Evolutionary conservation across 1,140 invertebrate species (phyloP).

Genomic region (Laupala kohalensis): DNA sequence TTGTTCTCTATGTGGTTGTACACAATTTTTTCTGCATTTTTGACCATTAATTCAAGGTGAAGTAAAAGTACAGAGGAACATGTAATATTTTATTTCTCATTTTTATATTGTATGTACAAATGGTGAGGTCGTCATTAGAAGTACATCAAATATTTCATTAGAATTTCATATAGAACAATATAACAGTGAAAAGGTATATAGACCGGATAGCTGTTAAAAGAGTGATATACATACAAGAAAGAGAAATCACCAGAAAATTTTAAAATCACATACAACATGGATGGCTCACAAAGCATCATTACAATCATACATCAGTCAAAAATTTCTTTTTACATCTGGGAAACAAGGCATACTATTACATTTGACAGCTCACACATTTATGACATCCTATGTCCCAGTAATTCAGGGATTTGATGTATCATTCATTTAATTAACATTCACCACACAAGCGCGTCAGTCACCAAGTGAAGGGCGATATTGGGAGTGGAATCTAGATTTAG

Average conservation of each 20-base stretch:
- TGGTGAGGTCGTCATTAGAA: not conserved
- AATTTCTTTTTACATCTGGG: not conserved
- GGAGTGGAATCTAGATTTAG: too few relatives aligned
- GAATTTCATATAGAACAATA: not conserved
- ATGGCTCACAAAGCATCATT: not conserved
- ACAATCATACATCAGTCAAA: not conserved
- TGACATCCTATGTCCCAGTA: too few relatives aligned
- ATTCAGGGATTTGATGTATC: too few relatives aligned
- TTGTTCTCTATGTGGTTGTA: too few relatives aligned
- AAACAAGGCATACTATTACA: too few relatives aligned
- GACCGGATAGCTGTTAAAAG: not conserved
- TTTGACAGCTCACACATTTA: too few relatives aligned
- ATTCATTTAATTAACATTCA: too few relatives aligned
- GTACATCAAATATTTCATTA: not conserved
- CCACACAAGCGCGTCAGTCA: too few relatives aligned
- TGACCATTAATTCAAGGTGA: not conserved
- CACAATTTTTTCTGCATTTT: too few relatives aligned
- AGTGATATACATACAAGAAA: not conserved
- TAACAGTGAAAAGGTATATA: not conserved
- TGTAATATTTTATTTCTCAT: not conserved
- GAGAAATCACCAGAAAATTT: not conserved
- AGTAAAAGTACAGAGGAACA: not conserved
- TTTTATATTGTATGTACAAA: not conserved
- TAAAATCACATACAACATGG: not conserved
- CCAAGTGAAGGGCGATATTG: too few relatives aligned